These are phyloP conservation scores for Gobiocypris rarus DNA, from an alignment of 2,113 vertebrate genomes.

Conservation along the genomic window DNA sequence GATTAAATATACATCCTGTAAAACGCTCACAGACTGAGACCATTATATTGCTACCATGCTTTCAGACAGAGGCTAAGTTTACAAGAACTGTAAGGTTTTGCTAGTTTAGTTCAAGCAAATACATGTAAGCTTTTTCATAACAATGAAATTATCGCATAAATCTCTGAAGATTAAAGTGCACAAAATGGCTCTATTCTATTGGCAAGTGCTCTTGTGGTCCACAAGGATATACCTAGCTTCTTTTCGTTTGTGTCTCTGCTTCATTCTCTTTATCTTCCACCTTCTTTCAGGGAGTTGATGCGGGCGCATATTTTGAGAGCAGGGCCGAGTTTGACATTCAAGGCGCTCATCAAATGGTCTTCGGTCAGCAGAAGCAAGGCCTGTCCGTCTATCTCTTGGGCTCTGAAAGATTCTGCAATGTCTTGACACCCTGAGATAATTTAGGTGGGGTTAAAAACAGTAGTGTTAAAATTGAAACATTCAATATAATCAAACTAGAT, in stretches of 20 bases:
- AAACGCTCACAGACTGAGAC: constrained; percentile 50
- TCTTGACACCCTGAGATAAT: constrained; percentile 87
- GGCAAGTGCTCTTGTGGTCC: constrained; percentile 57
- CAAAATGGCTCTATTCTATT: constrained; percentile 62
- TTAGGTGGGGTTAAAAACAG: constrained; percentile 34
- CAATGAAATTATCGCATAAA: constrained; percentile 52
- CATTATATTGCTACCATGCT: constrained; percentile 64
- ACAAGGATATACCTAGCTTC: constrained; percentile 22
- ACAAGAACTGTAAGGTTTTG: constrained; percentile 55
- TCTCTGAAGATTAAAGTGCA: constrained; percentile 60
- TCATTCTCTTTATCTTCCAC: constrained; percentile 40
- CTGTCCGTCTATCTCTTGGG: constrained; percentile 98
- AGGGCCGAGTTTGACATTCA: constrained; percentile 98
- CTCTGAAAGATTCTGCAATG: constrained; percentile 93
- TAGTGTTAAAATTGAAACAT: not conserved
- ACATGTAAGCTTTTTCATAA: constrained; percentile 57
- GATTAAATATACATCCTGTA: constrained; percentile 51
- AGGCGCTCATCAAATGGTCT: constrained; percentile 98
- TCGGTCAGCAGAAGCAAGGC: constrained; percentile 96
- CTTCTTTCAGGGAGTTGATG: constrained; percentile 93
- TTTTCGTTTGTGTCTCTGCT: constrained; percentile 11
- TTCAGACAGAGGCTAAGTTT: constrained; percentile 60
- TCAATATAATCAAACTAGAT: too few species aligned
- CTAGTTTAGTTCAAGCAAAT: constrained; percentile 56
- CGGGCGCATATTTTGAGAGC: constrained; percentile 97